Base-by-base conservation (phyloP, 2,113 vertebrate species). In the Eublepharis macularius region DNA sequence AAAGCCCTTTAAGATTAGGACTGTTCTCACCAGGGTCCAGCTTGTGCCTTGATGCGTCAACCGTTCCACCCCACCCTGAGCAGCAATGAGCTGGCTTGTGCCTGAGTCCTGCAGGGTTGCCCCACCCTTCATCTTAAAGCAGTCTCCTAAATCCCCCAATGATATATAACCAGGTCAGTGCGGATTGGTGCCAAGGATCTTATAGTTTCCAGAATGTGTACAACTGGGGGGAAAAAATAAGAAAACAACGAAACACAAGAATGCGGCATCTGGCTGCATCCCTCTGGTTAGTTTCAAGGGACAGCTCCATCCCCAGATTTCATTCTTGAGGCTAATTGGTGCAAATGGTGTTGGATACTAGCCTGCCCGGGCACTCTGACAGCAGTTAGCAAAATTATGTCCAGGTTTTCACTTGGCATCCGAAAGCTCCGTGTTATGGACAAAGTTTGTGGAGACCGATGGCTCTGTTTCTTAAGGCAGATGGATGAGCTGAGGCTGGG, bases 381-480 rank as follows among this genome's bases (percentile, higher is more conserved):
- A 79, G 80, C 86, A 92, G 88, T n/a, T 88, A 91, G 89, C 88
- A 89, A 94, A 94, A 95, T 90, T 89, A 90, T 86, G 91, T 94
- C 85, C 92, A 94, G 92, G 90, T 88, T 90, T 91, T 66, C 81
- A 80, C 87, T 91, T 89, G 92, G 93, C 90, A 93, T 90, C 90
- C 73, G 85, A 89, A 87, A 81, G 87, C 89, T 87, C 88, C 26
- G 51, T 76, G 14, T 83, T 88, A 86, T 0, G 26, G 81, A 69
- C 78, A 87, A 86, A 89, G 91, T 86, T 91, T 88, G 93, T 85
- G 91, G 87, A 86, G 92, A 92, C 86, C 66, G 90, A 89, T 84
- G 39, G 77, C 82, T 92, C 87, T 87, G 91, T 91, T 91, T 92
- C 92, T 47, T 90, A 79, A 87, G 85, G 80, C 36, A 80, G 86